These are phyloP conservation scores for Papilio polyxenes DNA, from an alignment of 1,140 invertebrate genomes.

Conservation along the genomic window DNA sequence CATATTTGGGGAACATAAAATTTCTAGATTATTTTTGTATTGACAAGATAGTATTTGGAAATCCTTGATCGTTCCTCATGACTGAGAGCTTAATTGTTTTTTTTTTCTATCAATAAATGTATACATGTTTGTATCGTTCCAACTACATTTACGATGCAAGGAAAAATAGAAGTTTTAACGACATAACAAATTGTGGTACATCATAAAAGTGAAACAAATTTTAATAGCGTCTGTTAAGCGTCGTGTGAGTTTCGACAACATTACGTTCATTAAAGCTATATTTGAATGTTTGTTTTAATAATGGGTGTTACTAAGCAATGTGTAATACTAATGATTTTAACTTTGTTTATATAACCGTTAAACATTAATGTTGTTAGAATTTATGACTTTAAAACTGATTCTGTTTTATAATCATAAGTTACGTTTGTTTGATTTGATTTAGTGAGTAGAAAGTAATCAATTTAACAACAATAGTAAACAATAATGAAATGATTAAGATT, in stretches of 20 bases:
- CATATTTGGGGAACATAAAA: not conserved
- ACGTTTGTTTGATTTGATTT: no score
- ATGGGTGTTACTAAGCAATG: not conserved
- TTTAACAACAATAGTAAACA: no score
- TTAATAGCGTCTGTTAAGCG: not conserved
- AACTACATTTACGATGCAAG: not conserved
- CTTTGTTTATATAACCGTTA: not conserved
- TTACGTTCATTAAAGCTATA: conserved; percentile 7
- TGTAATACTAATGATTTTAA: not conserved
- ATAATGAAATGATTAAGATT: no score
- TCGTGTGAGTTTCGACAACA: conserved; percentile 18
- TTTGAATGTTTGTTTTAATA: conserved; percentile 10
- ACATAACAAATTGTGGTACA: conserved; percentile 4
- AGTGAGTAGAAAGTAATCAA: no score
- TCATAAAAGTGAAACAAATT: conserved; percentile 1
- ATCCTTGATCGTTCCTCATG: not conserved
- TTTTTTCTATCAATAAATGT: not conserved
- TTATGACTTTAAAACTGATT: not conserved
- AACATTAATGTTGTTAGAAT: not conserved
- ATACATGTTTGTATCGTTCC: not conserved
- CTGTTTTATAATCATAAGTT: not conserved
- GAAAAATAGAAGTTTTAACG: not conserved
- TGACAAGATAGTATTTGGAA: not conserved
- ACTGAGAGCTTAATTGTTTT: not conserved
- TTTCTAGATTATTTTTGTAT: not conserved